These are phyloP conservation scores for Drosophila pseudotalamancana DNA, from an alignment of 2,888 invertebrate species.

Conservation along the genomic window DNA sequence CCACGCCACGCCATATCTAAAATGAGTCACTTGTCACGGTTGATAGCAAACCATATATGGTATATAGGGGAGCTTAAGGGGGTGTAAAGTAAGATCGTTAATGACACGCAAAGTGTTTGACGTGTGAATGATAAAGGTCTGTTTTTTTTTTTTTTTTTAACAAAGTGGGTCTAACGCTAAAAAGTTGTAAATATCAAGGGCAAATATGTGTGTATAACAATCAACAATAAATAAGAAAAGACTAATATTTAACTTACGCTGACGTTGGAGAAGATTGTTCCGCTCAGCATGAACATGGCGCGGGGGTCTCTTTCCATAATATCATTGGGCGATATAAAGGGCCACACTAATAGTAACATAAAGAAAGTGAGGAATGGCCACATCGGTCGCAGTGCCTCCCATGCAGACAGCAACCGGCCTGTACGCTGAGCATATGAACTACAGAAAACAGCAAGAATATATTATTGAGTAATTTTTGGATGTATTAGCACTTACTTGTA, in stretches of 20 bases:
- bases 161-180: no score
- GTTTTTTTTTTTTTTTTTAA: no score
- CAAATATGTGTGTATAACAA: not conserved
- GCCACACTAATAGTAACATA: constrained; percentile 91
- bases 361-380: constrained; percentile 91
- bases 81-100: not conserved
- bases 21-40: not conserved
- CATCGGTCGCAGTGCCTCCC: constrained; percentile 95
- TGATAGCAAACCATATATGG: not conserved
- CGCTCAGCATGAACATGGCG: constrained; percentile 93
- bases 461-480: not conserved
- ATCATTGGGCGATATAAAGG: constrained; percentile 90
- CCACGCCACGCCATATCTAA: constrained; percentile 9
- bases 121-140: not conserved
- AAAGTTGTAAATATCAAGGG: not conserved
- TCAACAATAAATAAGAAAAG: not conserved
- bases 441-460: constrained; percentile 52
- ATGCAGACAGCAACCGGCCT: constrained; percentile 91
- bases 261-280: constrained; percentile 98
- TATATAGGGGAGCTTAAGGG: not conserved
- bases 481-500: constrained; percentile 88
- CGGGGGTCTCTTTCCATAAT: constrained; percentile 94
- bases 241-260: constrained; percentile 91
- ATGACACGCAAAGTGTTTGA: not conserved
- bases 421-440: constrained; percentile 94